A percentile compares a stretch with the other conserved stretches of the same genome.
These are phyloP conservation scores for Rhynchonycteris naso DNA, from an alignment of 2,797 vertebrate species.

Conservation along the genomic window DNA sequence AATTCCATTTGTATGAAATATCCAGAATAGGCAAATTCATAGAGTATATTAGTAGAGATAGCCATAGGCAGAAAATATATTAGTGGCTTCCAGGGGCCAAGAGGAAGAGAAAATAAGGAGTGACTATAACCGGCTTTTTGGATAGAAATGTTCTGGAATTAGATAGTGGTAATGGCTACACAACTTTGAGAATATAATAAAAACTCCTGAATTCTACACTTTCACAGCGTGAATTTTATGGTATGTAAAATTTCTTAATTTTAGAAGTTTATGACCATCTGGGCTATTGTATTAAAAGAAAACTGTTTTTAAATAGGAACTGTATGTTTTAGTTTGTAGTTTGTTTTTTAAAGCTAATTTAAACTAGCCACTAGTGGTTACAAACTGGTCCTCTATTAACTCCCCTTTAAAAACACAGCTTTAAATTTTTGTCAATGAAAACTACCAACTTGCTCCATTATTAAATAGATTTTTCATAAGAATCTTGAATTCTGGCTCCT, in stretches of 20 bases:
- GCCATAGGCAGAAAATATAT: neutral
- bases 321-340: neutral
- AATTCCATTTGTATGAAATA: neutral
- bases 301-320: neutral
- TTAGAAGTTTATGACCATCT: constrained; percentile 23
- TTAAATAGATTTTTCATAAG: constrained; percentile 5
- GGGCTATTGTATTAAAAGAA: constrained; percentile 31
- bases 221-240: constrained; percentile 18
- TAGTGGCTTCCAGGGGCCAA: neutral
- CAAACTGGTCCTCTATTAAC: neutral
- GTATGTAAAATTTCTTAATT: constrained; percentile 30
- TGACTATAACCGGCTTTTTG: neutral
- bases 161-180: neutral
- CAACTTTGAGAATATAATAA: constrained; percentile 25
- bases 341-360: constrained; percentile 39
- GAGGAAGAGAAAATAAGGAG: neutral
- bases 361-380: neutral
- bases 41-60: neutral
- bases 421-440: neutral
- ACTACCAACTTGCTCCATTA: constrained; percentile 19
- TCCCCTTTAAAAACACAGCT: neutral
- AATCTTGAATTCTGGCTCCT: constrained; percentile 30
- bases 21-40: constrained; percentile 21
- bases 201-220: neutral
- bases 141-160: constrained; percentile 3